Conservation (phyloP, 2,113 vertebrate genomes). For the Passer montanus region DNA sequence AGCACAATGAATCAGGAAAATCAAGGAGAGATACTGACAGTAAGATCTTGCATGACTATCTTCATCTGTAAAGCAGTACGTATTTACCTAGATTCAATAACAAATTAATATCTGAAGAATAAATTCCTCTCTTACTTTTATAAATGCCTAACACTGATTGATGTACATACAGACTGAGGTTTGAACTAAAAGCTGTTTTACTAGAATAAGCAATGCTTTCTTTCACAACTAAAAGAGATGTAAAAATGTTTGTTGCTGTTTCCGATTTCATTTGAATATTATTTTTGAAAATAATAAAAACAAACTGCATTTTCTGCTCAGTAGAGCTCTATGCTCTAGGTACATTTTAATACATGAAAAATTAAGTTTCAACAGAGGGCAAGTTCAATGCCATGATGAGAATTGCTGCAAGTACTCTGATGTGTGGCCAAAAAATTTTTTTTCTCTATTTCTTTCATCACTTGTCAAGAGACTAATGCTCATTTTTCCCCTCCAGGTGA, state of each 20-base stretch:
- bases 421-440: neutral
- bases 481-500: slow-evolving; percentile 9
- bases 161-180: neutral
- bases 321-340: neutral
- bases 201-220: neutral
- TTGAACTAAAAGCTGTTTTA: neutral
- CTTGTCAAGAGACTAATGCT: slow-evolving; percentile 1
- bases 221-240: neutral
- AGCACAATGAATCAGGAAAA: neutral
- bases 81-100: neutral
- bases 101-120: neutral
- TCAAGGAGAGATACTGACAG: neutral
- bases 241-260: neutral
- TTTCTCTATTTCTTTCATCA: slow-evolving; percentile 33
- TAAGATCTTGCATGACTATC: neutral
- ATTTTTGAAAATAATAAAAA: neutral
- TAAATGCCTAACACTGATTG: neutral
- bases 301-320: neutral
- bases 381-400: neutral
- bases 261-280: neutral
- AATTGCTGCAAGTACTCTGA: slow-evolving; percentile 7
- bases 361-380: neutral
- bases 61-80: neutral
- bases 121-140: neutral
- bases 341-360: neutral